phyloP scores from a whole-genome alignment of 2,888 invertebrate genomes.

The Xestia rhomboidea region DNA sequence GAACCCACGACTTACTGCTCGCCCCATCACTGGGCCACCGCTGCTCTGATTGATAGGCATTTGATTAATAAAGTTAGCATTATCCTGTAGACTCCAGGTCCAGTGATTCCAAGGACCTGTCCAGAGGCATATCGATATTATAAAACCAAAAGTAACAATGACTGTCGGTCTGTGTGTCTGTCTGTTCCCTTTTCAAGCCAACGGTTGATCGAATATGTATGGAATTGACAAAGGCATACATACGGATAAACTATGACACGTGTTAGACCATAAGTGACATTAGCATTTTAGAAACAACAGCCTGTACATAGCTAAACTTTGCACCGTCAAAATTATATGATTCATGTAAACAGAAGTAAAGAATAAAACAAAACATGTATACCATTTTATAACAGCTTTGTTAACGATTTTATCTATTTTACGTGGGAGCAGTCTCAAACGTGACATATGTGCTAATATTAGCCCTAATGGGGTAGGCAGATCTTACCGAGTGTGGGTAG shows the following conservation, averaged over 20 bases:
- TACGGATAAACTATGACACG: neutral
- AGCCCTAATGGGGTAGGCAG: conserved; percentile 34
- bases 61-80: neutral
- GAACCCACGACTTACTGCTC: too few species aligned
- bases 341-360: conserved; percentile 7
- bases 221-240: neutral
- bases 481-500: conserved; percentile 37
- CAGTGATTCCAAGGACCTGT: neutral
- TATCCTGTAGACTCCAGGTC: neutral
- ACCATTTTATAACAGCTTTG: conserved; percentile 35
- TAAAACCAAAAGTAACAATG: neutral
- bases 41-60: neutral
- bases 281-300: neutral
- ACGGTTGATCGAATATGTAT: neutral
- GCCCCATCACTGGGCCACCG: too few species aligned
- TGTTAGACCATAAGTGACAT: neutral
- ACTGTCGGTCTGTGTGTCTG: neutral
- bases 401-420: conserved; percentile 48
- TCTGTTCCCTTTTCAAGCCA: neutral
- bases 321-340: neutral
- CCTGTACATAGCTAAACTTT: neutral
- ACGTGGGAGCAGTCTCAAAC: conserved; percentile 39
- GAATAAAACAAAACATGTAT: conserved; percentile 30
- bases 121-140: neutral
- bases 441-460: conserved; percentile 54